Base-by-base conservation (phyloP, 2,888 invertebrate genomes). In the Nemotelus nigrinus region DNA sequence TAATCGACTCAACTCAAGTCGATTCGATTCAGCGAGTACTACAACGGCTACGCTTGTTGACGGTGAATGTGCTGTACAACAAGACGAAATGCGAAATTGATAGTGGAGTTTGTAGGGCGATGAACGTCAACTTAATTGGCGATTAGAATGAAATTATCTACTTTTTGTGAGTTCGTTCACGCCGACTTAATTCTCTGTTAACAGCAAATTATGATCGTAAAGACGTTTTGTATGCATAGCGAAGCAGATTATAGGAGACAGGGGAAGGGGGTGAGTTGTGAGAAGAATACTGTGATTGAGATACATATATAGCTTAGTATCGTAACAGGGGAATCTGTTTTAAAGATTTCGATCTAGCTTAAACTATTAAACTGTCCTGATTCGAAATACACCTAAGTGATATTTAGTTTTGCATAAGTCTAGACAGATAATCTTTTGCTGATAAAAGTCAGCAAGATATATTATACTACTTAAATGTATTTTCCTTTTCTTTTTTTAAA, bases 81-180 rank as follows among this genome's bases (percentile, higher is more conserved):
- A 70, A 53, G 53, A n/a, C 70, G 25, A 43, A 70, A 70, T 70
- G 50, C 53, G 55, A 55, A 70, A 70, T 70, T 70, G 70, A 70
- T 70, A 70, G 70, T 70, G 25, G 39, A 70, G 70, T 70, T 25
- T 55, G 70, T 70, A 55, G 25, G 25, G 53, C 70, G 55, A 70
- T 55, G 70, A 70, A 70, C 70, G 70, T 70, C 70, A 70, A 55
- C 55, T 55, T 70, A 70, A 70, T 70, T 70, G 70, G 70, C 25
- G 70, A 70, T 70, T 70, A 70, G 70, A 53, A 50, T 41, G 53
- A 53, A 70, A 70, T 70, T 70, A 70, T 70, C 53, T 53, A 47
- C 43, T 70, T 45, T 70, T 70, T 39, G 67, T 47, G 47, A 6
- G 67, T 50, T 48, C 67, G 65, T 65, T 48, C 25, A 48, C 67